phyloP scores from a whole-genome alignment of 2,888 invertebrate genomes.

The Ophioninae sp. region DNA sequence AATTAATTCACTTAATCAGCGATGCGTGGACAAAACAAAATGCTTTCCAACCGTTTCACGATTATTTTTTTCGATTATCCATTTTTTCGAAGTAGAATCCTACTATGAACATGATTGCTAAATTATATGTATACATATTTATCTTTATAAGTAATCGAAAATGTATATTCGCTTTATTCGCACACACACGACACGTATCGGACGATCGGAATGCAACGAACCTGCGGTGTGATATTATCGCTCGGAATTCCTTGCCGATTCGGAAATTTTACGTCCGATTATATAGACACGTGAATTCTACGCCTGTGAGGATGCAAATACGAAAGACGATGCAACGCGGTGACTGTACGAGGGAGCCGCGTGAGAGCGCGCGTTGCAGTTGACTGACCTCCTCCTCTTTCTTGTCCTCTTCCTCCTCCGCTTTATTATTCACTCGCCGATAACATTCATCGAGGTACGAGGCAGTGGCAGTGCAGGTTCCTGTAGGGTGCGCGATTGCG shows the following conservation, averaged over 20 bases:
- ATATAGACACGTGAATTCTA: conserved; percentile 49
- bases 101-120: too few species aligned
- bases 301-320: conserved; percentile 67
- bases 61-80: too few species aligned
- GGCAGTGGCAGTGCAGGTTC: conserved; percentile 61
- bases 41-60: too few species aligned
- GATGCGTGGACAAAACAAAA: too few species aligned
- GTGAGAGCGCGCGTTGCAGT: conserved; percentile 70
- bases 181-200: neutral
- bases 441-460: conserved; percentile 42
- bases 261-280: conserved; percentile 14
- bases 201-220: conserved; percentile 31
- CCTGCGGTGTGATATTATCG: neutral
- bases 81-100: too few species aligned
- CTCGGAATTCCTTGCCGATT: conserved; percentile 13
- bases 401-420: conserved; percentile 21
- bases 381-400: conserved; percentile 71
- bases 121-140: too few species aligned
- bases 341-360: conserved; percentile 45
- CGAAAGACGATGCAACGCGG: conserved; percentile 59
- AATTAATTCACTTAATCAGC: too few species aligned
- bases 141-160: neutral
- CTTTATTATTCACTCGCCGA: conserved; percentile 19
- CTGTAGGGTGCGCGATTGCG: conserved; percentile 43
- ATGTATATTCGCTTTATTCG: neutral